Percentiles rank a stretch among this genome's conserved stretches.
Evolutionary conservation across 2,888 invertebrate genomes (phyloP).

Genomic region (Vannuccia rotundouncinata): DNA sequence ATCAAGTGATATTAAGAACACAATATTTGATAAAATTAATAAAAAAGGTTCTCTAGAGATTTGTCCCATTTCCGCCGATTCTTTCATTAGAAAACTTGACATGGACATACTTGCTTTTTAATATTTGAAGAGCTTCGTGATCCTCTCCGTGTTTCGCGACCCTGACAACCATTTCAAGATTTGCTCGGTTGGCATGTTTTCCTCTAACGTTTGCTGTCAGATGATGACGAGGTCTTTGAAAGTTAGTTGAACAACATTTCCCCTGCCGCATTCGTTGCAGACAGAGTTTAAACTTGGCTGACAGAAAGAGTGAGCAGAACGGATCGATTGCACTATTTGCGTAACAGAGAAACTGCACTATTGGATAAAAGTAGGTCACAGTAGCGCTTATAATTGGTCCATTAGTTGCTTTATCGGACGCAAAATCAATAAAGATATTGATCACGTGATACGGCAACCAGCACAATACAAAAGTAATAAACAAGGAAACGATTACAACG

Average conservation of each 20-base stretch:
- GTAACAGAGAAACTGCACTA: conserved; percentile 27
- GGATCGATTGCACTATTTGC: conserved; percentile 20
- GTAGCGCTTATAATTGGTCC: background rate
- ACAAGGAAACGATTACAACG: background rate
- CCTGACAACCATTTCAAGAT: background rate
- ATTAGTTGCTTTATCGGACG: conserved; percentile 2
- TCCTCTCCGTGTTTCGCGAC: background rate
- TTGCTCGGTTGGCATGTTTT: no score
- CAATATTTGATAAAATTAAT: no score
- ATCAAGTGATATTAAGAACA: no score
- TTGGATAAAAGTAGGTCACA: background rate
- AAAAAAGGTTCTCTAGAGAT: no score
- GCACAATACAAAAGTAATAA: conserved; percentile 22
- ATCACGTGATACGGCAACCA: conserved; percentile 27
- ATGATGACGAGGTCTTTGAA: background rate
- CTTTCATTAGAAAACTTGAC: background rate
- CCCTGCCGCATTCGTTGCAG: background rate
- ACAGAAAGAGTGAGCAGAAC: conserved; percentile 23
- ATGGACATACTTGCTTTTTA: background rate
- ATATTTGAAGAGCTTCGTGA: background rate
- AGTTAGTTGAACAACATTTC: background rate
- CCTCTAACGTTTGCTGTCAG: no score
- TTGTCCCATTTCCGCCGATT: no score
- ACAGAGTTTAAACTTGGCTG: conserved; percentile 28
- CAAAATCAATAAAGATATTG: conserved; percentile 15